These are phyloP conservation scores for Fulica atra DNA, from an alignment of 2,113 vertebrate species.

Conservation along the genomic window DNA sequence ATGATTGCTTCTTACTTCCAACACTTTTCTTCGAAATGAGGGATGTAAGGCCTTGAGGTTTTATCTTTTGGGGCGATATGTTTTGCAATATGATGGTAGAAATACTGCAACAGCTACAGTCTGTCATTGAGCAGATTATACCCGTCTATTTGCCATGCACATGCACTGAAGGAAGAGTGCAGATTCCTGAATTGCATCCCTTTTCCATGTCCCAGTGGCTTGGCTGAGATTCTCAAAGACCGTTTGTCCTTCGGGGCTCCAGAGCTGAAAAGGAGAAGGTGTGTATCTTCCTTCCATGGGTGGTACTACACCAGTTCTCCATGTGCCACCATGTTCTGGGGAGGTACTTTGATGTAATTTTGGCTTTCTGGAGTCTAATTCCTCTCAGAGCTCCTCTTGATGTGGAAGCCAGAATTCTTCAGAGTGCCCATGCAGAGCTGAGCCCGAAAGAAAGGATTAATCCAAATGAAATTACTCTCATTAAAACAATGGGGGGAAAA, in stretches of 20 bases:
- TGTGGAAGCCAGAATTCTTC: background rate
- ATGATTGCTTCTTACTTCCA: background rate
- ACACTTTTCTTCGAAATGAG: constrained; percentile 18
- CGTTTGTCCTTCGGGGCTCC: background rate
- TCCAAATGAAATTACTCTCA: background rate
- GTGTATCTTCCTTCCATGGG: background rate
- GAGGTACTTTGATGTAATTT: background rate
- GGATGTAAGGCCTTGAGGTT: background rate
- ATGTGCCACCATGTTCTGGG: background rate
- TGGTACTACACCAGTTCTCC: rapidly evolving
- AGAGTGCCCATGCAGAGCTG: background rate
- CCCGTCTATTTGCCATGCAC: background rate
- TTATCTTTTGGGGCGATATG: background rate
- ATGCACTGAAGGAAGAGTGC: background rate
- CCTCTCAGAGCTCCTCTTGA: background rate
- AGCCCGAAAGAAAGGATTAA: background rate
- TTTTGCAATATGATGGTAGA: background rate
- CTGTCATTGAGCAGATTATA: background rate
- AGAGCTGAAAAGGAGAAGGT: background rate
- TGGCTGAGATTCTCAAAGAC: background rate
- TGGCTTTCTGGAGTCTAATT: background rate
- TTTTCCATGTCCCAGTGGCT: background rate
- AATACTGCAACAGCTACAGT: background rate
- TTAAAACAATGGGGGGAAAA: background rate
- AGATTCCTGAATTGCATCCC: background rate